Base-by-base conservation (phyloP, 2,888 invertebrate species). In the Catonia carolina region DNA sequence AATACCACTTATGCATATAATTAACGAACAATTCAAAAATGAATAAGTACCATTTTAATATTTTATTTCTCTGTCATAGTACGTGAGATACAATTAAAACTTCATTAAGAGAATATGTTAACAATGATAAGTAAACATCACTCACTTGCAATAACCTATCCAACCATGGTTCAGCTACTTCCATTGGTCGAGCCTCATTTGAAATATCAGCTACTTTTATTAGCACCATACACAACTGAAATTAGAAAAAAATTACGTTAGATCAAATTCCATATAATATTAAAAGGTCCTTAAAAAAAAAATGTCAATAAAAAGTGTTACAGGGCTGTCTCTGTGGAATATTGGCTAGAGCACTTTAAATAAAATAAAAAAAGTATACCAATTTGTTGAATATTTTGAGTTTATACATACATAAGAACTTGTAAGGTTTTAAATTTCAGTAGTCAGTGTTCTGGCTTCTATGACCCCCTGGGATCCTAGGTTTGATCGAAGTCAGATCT, bases 201-300 rank as follows among this genome's bases (percentile, higher is more conserved):
- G 88, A 88, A 67, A 89, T 88, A 71, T 89, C 89, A 22, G 88
- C 86, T 58, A 87, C 86, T 76, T 89, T 89, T 68, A 89, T 89
- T 64, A 89, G 77, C 61, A 88, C 81, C 86, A 86, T 86, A 67
- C 82, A 83, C 48, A 86, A 74, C 86, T 86, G 68, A 12, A 69
- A 68, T 57, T 8, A 50, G 58, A 56, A 37, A 62, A 53, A 39
- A 35, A 47, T 27, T 27, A 27, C 8, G 8, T 27, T 27, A 27
- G 4, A 6, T 27, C 27, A 27, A 27, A 27, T 31, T 23, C 23
- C 41, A 20, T 45, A 55, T 15, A 57, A 47, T 39, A 42, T 53
- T 31, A 53, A 59, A 37, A n/a, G n/a, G n/a, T n/a, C n/a, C n/a
- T n/a, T n/a, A n/a, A n/a, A n/a, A n/a, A n/a, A n/a, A n/a, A 23